These are phyloP conservation scores for Neodontobutis hainanensis DNA, from an alignment of 2,113 vertebrate genomes.

Conservation along the genomic window DNA sequence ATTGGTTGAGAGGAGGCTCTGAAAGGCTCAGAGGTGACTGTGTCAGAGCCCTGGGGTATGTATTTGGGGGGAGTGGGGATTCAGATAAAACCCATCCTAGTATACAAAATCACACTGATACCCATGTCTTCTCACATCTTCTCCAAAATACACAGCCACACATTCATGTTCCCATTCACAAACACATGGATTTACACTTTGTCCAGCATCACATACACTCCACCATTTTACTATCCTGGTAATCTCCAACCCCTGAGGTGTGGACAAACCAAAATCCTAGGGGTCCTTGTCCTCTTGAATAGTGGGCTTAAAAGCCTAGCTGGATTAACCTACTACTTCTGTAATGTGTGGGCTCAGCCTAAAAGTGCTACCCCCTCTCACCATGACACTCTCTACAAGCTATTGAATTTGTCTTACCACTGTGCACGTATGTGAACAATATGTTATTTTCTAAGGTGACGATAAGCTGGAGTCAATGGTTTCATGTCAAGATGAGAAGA, in stretches of 20 bases:
- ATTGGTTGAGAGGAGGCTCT: slow-evolving; percentile 77
- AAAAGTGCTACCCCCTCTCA: slow-evolving; percentile 68
- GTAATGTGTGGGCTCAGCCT: slow-evolving; percentile 81
- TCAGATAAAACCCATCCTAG: slow-evolving; percentile 40
- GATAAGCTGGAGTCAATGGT: slow-evolving; percentile 66
- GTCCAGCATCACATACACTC: slow-evolving; percentile 71
- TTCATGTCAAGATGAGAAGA: slow-evolving; percentile 51
- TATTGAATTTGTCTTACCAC: slow-evolving; percentile 62
- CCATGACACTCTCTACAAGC: slow-evolving; percentile 47
- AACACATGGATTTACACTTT: slow-evolving; percentile 47
- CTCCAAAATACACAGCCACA: slow-evolving; percentile 33
- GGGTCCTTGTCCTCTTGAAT: slow-evolving; percentile 76
- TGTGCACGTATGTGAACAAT: slow-evolving; percentile 64
- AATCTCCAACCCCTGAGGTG: slow-evolving; percentile 80
- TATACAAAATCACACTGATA: slow-evolving; percentile 48
- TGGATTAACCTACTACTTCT: slow-evolving; percentile 73
- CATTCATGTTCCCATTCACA: slow-evolving; percentile 29
- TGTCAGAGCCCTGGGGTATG: slow-evolving; percentile 70
- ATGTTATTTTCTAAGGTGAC: slow-evolving; percentile 67
- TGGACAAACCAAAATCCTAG: slow-evolving; percentile 77
- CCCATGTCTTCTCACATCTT: slow-evolving; percentile 11
- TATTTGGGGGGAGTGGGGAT: slow-evolving; percentile 41
- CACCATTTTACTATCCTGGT: slow-evolving; percentile 66
- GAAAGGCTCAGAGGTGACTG: slow-evolving; percentile 76
- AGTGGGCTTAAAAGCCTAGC: slow-evolving; percentile 74